Evolutionary conservation across 2,797 vertebrate genomes (phyloP).

Genomic region (Bovichtus diacanthus): DNA sequence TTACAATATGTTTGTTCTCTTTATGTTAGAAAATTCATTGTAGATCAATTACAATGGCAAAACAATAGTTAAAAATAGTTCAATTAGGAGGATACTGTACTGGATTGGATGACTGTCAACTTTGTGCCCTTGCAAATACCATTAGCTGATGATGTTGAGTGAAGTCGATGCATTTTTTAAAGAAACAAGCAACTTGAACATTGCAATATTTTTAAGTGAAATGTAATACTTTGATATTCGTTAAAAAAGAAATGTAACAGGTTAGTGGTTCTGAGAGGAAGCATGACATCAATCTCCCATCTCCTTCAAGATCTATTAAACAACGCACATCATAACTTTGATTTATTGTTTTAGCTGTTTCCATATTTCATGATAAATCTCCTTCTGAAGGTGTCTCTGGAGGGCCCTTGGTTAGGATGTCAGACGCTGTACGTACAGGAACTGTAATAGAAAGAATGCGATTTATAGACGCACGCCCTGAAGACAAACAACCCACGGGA

Average conservation of each 20-base stretch:
- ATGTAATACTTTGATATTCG: slow-evolving; percentile 6
- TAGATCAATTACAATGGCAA: not conserved
- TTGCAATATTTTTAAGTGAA: not conserved
- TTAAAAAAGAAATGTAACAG: slow-evolving; percentile 16
- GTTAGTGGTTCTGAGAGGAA: slow-evolving; percentile 32
- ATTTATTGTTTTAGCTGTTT: slow-evolving; percentile 51
- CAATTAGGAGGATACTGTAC: not conserved
- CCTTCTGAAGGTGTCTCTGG: slow-evolving; percentile 56
- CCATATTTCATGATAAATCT: slow-evolving; percentile 62
- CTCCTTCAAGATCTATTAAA: slow-evolving; percentile 46
- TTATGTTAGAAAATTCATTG: slow-evolving; percentile 1
- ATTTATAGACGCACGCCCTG: slow-evolving; percentile 52
- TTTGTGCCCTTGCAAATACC: not conserved
- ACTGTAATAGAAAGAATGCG: slow-evolving; percentile 50
- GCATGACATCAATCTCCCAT: slow-evolving; percentile 39
- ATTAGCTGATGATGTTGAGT: not conserved
- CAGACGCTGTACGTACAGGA: slow-evolving; percentile 43
- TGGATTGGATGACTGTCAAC: not conserved
- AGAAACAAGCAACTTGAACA: slow-evolving; percentile 7
- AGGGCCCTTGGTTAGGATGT: slow-evolving; percentile 52
- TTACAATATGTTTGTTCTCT: not conserved
- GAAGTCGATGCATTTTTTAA: not conserved
- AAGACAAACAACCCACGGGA: slow-evolving; percentile 43
- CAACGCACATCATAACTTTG: slow-evolving; percentile 50
- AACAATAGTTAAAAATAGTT: not conserved